A percentile compares a stretch with the other conserved stretches of the same genome.
These are phyloP conservation scores for Lasioglossum morio DNA, from an alignment of 2,888 invertebrate genomes.

Conservation along the genomic window DNA sequence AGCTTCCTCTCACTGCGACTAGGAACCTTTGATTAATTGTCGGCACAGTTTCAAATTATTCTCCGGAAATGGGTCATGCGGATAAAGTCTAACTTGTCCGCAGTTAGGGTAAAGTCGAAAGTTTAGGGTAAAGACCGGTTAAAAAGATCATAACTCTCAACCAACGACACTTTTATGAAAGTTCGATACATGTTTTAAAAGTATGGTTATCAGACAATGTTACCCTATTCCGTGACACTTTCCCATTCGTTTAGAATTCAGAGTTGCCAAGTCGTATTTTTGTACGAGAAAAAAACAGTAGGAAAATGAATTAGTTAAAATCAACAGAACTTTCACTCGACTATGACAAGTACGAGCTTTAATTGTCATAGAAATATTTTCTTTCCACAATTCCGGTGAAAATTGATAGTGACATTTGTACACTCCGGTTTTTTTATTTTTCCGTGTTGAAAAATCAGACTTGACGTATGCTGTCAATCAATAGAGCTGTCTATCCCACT, in stretches of 20 bases:
- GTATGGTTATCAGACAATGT: not conserved
- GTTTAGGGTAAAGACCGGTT: not conserved
- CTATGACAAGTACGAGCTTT: too few relatives aligned
- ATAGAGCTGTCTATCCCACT: too few relatives aligned
- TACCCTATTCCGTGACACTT: not conserved
- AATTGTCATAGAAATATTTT: too few relatives aligned
- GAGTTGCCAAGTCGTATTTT: not conserved
- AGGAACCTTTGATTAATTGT: not conserved
- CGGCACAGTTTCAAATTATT: not conserved
- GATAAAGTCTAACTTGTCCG: not conserved
- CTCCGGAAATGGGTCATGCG: not conserved
- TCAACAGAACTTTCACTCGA: not conserved
- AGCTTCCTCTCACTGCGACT: not conserved
- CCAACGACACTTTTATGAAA: not conserved
- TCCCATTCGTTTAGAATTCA: not conserved
- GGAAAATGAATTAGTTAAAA: not conserved
- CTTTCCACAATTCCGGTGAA: too few relatives aligned
- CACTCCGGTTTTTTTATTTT: too few relatives aligned
- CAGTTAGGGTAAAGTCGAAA: not conserved
- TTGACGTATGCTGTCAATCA: too few relatives aligned
- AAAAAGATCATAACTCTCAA: not conserved
- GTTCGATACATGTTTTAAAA: not conserved
- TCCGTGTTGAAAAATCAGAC: too few relatives aligned
- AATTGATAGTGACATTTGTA: too few relatives aligned
- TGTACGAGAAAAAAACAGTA: not conserved